These are phyloP conservation scores for Mystacornis crossleyi DNA, from an alignment of 2,113 vertebrate genomes.

Conservation along the genomic window DNA sequence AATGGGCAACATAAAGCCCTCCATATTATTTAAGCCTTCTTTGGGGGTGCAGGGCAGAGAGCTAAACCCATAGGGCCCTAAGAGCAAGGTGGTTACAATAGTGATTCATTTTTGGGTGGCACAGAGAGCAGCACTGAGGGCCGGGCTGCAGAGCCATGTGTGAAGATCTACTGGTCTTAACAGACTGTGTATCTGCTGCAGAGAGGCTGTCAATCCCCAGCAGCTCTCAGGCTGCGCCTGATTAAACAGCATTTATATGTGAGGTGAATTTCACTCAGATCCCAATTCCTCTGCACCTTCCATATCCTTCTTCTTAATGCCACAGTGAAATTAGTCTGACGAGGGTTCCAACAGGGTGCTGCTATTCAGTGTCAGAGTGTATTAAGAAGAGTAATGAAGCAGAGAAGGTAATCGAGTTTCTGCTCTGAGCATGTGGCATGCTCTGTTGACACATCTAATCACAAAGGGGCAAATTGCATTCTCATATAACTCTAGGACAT, in stretches of 20 bases:
- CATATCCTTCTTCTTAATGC: constrained; percentile 28
- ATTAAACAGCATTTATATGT: constrained; percentile 46
- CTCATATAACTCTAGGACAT: constrained; percentile 9
- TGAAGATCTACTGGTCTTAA: background rate
- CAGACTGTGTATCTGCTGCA: background rate
- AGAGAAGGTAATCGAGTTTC: constrained; percentile 32
- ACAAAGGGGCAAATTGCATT: constrained; percentile 8
- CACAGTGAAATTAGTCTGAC: constrained; percentile 35
- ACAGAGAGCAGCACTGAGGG: background rate
- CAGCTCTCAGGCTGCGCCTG: background rate
- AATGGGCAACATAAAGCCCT: background rate
- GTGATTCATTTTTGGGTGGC: background rate
- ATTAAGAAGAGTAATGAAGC: constrained; percentile 60
- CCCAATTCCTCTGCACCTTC: constrained; percentile 14
- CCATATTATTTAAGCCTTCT: background rate
- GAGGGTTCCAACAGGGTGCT: constrained; percentile 24
- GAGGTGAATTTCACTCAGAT: constrained; percentile 19
- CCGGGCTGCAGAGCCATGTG: background rate
- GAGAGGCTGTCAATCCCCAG: background rate
- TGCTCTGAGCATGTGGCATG: constrained; percentile 29
- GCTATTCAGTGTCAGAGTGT: constrained; percentile 18
- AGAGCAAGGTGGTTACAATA: background rate
- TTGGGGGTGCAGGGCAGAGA: background rate
- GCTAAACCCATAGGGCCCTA: background rate
- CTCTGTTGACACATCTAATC: constrained; percentile 51